Evolutionary conservation across 2,113 vertebrate genomes (phyloP).

Genomic region (Paradisaea rubra): DNA sequence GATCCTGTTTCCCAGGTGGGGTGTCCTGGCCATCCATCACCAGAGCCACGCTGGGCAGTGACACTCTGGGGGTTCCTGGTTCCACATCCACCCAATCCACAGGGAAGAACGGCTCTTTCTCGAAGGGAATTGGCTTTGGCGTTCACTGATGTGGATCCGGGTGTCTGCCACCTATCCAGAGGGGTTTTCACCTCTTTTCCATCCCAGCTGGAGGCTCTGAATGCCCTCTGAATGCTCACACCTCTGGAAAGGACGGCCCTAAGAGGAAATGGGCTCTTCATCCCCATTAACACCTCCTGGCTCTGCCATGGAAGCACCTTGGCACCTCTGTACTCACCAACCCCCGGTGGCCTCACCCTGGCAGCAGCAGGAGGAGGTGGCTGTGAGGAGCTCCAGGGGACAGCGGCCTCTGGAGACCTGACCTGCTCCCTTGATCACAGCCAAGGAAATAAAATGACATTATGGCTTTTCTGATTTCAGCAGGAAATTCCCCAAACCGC

Average conservation of each 20-base stretch:
- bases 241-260: background rate
- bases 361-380: background rate
- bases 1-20: background rate
- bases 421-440: background rate
- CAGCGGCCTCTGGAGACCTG: background rate
- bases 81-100: background rate
- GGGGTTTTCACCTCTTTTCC: background rate
- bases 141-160: background rate
- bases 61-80: fast-evolving
- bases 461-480: background rate
- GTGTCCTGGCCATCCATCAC: background rate
- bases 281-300: background rate
- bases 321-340: background rate
- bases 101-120: background rate
- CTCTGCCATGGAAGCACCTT: background rate
- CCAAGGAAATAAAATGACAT: background rate
- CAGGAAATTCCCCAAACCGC: fast-evolving
- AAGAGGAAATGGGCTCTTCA: slow-evolving; percentile 8
- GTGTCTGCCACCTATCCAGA: background rate
- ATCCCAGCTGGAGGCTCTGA: background rate
- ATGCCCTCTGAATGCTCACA: background rate
- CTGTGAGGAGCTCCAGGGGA: background rate
- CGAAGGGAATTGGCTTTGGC: background rate
- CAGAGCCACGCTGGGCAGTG: background rate
- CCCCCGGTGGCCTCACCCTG: background rate